These are phyloP conservation scores for Nothobranchius kuhntae DNA, from an alignment of 2,113 vertebrate genomes.

Conservation along the genomic window DNA sequence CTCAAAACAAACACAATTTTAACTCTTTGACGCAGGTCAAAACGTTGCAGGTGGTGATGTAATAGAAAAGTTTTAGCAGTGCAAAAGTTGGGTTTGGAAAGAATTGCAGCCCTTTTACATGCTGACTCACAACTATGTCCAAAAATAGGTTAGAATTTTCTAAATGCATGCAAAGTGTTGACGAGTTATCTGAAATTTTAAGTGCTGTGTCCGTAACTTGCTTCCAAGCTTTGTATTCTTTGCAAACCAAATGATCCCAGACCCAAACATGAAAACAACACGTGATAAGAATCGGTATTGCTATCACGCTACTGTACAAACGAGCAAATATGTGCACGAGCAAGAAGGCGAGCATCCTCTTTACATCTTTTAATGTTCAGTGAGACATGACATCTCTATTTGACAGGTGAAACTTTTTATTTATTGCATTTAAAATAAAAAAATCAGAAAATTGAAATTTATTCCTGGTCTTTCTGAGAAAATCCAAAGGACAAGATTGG, in stretches of 20 bases:
- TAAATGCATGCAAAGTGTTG: conserved; percentile 8
- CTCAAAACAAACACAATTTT: conserved; percentile 18
- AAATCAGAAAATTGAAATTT: background rate
- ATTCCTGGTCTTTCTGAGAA: background rate
- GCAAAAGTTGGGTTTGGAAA: background rate
- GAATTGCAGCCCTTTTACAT: background rate
- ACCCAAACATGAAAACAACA: background rate
- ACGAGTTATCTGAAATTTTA: background rate
- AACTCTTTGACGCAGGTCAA: background rate
- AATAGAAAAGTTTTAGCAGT: background rate
- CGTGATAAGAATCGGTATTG: conserved; percentile 4
- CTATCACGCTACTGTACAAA: background rate
- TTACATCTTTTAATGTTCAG: background rate
- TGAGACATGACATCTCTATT: background rate
- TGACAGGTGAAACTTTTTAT: background rate
- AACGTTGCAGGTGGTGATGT: background rate
- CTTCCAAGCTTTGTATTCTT: background rate
- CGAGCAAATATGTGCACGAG: no score
- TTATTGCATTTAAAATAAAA: background rate
- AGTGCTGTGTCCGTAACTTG: background rate
- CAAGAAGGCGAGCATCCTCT: background rate
- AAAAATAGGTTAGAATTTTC: no score
- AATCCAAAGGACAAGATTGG: background rate
- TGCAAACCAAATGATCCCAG: conserved; percentile 7
- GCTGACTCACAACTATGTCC: no score